Evolutionary conservation across 2,797 vertebrate species (phyloP), one percentile per base, ranked within the genome.

Genomic region (Neosilurus hyrtlii): DNA sequence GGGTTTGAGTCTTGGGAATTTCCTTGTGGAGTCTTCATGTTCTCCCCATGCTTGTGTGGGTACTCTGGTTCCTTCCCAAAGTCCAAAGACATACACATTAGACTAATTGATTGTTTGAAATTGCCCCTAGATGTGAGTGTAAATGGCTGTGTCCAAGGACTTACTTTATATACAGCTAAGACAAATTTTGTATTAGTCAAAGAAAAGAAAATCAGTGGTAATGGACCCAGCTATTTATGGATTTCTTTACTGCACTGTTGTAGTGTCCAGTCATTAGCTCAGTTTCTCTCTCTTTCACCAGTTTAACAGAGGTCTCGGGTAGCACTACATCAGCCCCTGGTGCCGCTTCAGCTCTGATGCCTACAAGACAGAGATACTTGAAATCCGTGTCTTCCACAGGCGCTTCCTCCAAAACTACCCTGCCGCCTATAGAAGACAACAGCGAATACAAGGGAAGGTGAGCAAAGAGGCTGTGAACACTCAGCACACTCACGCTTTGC

Each of bases 341-440:
- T 54, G 89, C 87, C 7, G 84, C 93, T 0, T 91, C 96, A 1
- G 92, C 93, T 0, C 90, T 94, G 5, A 91, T 92, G 78, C 93
- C 97, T 0, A 91, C 97, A 0, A 94, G 97, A 75, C 97, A 97
- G 65, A 96, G 97, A 52, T 97, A 99, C 91, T 96, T 97, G 81
- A 99, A 99, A 91, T 99, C 97, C 56, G 97, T 99, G 96, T 99
- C 97, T 0, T 94, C 97, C 54, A 98, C 97, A 22, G 97, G 97
- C 66, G 96, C 99, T 77, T 97, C 97, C 22, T 95, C 96, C 70
- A 99, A 98, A 94, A 95, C 96, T 85, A 95, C 96, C 85, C 96
- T 98, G 91, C 97, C 97, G 84, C 97, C 97, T 87, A 99, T 99
- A 76, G 97, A 98, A 72, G 97, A 99, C 87, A 94, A 96, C 89